phyloP scores from a whole-genome alignment of 2,888 invertebrate genomes.

The Therioaphis trifolii region DNA sequence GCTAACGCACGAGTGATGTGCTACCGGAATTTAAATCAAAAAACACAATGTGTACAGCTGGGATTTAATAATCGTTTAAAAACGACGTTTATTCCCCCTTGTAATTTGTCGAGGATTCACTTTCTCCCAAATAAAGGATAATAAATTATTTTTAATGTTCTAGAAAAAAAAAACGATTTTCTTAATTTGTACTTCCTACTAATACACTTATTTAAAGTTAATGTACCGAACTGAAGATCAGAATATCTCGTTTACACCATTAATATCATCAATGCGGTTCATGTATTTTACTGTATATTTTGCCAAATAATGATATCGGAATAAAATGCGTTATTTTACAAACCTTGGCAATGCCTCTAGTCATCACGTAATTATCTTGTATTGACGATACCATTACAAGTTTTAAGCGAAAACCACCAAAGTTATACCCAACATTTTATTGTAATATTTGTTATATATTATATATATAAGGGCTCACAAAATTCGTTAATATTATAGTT shows the following conservation, averaged over 20 bases:
- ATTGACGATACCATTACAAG: neutral
- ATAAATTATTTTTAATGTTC: slow-evolving; percentile 47
- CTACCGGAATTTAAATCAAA: slow-evolving; percentile 3
- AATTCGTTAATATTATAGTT: too few relatives aligned
- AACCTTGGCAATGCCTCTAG: neutral
- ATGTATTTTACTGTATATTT: neutral
- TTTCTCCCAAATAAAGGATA: neutral
- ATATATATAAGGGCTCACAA: too few relatives aligned
- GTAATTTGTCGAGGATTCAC: slow-evolving; percentile 27
- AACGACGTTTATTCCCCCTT: slow-evolving; percentile 1
- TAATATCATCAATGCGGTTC: neutral
- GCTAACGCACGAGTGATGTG: neutral
- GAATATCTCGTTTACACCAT: slow-evolving; percentile 19
- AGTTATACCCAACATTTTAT: too few relatives aligned
- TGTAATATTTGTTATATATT: too few relatives aligned
- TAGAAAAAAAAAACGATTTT: neutral
- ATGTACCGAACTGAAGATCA: neutral
- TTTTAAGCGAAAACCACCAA: neutral
- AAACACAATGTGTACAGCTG: neutral
- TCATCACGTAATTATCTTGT: neutral
- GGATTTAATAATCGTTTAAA: slow-evolving; percentile 22
- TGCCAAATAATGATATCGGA: neutral
- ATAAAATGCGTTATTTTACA: neutral
- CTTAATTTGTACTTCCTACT: neutral
- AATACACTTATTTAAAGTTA: slow-evolving; percentile 24